A percentile compares a stretch with the other conserved stretches of the same genome.
These are phyloP conservation scores for Ferdinandea cuprea DNA, from an alignment of 2,888 invertebrate species.

Conservation along the genomic window DNA sequence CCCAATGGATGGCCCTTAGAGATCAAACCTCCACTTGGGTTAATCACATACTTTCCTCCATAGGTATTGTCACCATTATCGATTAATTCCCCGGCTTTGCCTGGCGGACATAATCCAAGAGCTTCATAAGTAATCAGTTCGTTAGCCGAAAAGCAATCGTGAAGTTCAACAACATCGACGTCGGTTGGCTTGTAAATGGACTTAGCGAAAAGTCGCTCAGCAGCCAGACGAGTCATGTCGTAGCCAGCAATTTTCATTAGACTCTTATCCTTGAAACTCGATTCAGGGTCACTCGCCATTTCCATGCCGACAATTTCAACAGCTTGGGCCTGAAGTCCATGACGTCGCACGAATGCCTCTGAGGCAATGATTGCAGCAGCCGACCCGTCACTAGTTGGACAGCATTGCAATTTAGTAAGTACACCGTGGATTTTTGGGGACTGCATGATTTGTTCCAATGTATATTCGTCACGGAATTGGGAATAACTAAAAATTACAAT, in stretches of 20 bases:
- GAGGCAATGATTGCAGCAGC: constrained; percentile 96
- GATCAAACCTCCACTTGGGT: constrained; percentile 99
- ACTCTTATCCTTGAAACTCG: constrained; percentile 87
- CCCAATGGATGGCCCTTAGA: constrained; percentile 99
- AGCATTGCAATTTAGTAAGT: constrained; percentile 97
- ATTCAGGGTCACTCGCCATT: constrained; percentile 96
- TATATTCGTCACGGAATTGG: constrained; percentile 96
- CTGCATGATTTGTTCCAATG: constrained; percentile 93
- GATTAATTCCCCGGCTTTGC: constrained; percentile 95
- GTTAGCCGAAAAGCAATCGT: constrained; percentile 99
- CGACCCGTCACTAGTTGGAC: constrained; percentile 98
- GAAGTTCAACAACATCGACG: constrained; percentile 97
- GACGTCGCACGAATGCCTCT: constrained; percentile 93
- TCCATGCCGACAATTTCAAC: constrained; percentile 98
- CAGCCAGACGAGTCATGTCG: constrained; percentile 95
- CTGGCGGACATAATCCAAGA: constrained; percentile 93
- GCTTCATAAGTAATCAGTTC: constrained; percentile 99
- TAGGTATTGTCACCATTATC: constrained; percentile 98
- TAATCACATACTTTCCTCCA: constrained; percentile 97
- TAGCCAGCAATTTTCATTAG: constrained; percentile 88
- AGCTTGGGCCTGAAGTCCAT: constrained; percentile 92
- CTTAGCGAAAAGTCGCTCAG: constrained; percentile 89
- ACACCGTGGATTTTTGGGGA: constrained; percentile 96
- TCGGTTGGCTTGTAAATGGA: constrained; percentile 90
- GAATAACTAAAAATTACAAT: constrained; percentile 87